Evolutionary conservation across 2,888 invertebrate genomes (phyloP), one percentile per base, ranked within the genome.

Genomic region (Fissipunctia ypsillon): DNA sequence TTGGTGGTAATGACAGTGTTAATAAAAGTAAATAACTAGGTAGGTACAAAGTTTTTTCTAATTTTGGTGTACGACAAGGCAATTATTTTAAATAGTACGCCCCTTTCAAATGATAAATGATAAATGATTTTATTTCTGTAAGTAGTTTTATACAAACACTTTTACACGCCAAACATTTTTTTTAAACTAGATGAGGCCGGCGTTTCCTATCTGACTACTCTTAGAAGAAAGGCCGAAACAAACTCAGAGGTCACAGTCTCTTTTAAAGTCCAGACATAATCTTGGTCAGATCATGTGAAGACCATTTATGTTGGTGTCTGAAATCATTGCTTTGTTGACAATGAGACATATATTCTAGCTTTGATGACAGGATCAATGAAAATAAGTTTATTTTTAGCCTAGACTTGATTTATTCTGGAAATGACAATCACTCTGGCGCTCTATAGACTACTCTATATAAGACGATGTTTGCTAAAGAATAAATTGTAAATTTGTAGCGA

Each of bases 1-100:
- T 41, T 19, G 16, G 25, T 3, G 9, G 2, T 56, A 77, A 78
- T 68, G 5, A 41, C 31, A 22, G 31, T 25, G 16, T 67, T 77
- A 48, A 10, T 65, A 16, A 31, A 25, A 43, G 19, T 28, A 48
- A 5, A 12, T 28, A 22, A 69, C 0, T 50, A 10, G 31, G 31
- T n/a, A 35, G 7, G 16, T 19, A 35, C 12, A 59, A 71, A 45
- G 41, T 41, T 71, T 41, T 25, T 31, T 22, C 2, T 52, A 7
- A 52, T 31, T 4, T n/a, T 72, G 4, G 0, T 16, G 10, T 50
- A 22, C 22, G 4, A 28, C 14, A 28, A 31, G 31, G 50, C 16
- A 31, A 31, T 31, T 43, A 43, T 25, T 19, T 43, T 64, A 3
- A 16, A 16, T 45, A 22, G 4, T 7, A 4, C 14, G 12, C 4